Conservation (phyloP, 1,140 invertebrate genomes). For the Dryas iulia region DNA sequence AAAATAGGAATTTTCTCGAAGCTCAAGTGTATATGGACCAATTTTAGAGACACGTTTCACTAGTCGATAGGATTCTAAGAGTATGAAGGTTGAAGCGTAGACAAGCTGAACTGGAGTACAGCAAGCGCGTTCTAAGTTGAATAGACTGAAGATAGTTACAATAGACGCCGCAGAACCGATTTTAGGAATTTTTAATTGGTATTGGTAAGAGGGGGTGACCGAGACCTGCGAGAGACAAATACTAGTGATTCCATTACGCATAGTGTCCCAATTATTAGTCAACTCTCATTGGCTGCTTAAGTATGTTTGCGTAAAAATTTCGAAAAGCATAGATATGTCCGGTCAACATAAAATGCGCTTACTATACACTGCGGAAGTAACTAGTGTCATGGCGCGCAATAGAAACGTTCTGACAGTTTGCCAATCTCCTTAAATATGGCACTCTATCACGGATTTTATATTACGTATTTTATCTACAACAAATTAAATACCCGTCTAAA, state of each 20-base stretch:
- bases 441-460: constrained; percentile 36
- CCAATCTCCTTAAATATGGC: constrained; percentile 21
- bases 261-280: no score
- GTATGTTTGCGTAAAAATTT: no score
- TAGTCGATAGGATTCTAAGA: background rate
- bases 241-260: no score
- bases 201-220: no score
- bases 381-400: constrained; percentile 21
- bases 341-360: no score
- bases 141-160: no score
- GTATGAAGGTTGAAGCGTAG: background rate
- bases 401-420: constrained; percentile 16
- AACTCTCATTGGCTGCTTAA: no score
- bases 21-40: constrained; percentile 76
- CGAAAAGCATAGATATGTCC: no score
- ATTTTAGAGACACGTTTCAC: constrained; percentile 36
- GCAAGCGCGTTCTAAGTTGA: no score
- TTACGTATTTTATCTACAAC: constrained; percentile 48
- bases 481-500: constrained; percentile 55
- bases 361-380: background rate
- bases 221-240: no score
- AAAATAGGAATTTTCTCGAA: constrained; percentile 76
- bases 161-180: no score
- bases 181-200: no score
- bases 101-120: background rate